Percentiles rank a stretch among this genome's conserved stretches.
These are phyloP conservation scores for Brenthis daphne DNA, from an alignment of 2,888 invertebrate genomes.

Conservation along the genomic window DNA sequence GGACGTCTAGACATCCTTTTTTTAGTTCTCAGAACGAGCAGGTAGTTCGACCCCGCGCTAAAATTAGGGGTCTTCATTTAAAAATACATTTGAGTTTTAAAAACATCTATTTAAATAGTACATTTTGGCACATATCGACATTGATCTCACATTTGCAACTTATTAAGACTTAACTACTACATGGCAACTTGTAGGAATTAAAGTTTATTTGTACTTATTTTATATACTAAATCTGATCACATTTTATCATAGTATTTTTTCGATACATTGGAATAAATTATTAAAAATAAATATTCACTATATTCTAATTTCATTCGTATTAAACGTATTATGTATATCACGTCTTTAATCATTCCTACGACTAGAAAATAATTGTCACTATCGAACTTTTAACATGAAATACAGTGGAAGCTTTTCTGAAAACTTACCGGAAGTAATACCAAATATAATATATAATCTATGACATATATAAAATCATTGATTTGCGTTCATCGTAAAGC, in stretches of 20 bases:
- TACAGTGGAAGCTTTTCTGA: background rate
- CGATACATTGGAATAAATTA: conserved; percentile 3
- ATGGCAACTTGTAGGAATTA: conserved; percentile 34
- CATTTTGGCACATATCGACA: conserved; percentile 43
- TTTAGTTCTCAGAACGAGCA: conserved; percentile 69
- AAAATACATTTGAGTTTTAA: conserved; percentile 40
- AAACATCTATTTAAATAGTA: conserved; percentile 44
- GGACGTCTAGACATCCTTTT: conserved; percentile 77
- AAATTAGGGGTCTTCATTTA: conserved; percentile 36
- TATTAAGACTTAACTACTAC: conserved; percentile 29
- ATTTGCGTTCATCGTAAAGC: background rate
- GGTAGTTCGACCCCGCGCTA: conserved; percentile 55
- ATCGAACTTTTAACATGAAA: conserved; percentile 4
- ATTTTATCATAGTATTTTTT: conserved; percentile 6
- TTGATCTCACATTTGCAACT: conserved; percentile 31
- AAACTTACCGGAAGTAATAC: background rate
- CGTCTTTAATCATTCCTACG: conserved; percentile 20
- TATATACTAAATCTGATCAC: conserved; percentile 19
- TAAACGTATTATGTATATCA: conserved; percentile 8
- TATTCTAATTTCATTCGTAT: background rate
- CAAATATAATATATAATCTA: background rate
- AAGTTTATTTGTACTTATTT: conserved; percentile 39
- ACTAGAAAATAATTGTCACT: conserved; percentile 15
- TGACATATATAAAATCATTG: background rate
- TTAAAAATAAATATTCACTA: background rate